Base-by-base conservation (phyloP, 2,888 invertebrate species). In the Metalampra italica region DNA sequence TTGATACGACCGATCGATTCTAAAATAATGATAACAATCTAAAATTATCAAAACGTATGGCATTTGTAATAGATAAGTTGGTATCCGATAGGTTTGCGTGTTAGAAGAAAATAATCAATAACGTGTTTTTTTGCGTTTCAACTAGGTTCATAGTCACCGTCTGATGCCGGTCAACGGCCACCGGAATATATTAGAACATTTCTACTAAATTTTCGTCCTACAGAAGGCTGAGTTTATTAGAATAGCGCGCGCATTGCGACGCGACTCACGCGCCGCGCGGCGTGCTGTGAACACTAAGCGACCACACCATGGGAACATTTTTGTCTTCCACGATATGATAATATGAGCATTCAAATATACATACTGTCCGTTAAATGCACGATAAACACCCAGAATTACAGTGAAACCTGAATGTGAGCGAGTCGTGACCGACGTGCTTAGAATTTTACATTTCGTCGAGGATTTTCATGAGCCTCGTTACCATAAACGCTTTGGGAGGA, bases 321-420 rank as follows among this genome's bases (percentile, higher is more conserved):
- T 88, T 89, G 89, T 89, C 85, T 86, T 89, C 85, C 89, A 89
- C 89, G 86, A 86, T 88, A 88, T 88, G 89, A 87, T 89, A 89
- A 89, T 89, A 89, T 83, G 83, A 86, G 80, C 83, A 88, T 89
- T 89, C 89, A 88, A 89, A 89, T 89, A 89, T 89, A 89, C 89
- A 89, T 87, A 84, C 81, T 78, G 87, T 85, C 86, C 89, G 89
- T 88, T 89, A 89, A 89, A 89, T 82, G 89, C 88, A 87, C 89
- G 88, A 89, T 89, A 89, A 89, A 89, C 88, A 83, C 86, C 84
- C 88, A 88, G 89, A 89, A 88, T 89, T 89, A 89, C 87, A 86
- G 88, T 75, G 89, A 89, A 89, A 84, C 83, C 75, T 80, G 80
- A 82, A 83, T 85, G 86, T 78, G 84, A 83, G 83, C 74, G 79